Percentiles rank a stretch among this genome's conserved stretches.
phyloP scores from a whole-genome alignment of 64 coral and sea anemone genomes.

The Stylophora pistillata region DNA sequence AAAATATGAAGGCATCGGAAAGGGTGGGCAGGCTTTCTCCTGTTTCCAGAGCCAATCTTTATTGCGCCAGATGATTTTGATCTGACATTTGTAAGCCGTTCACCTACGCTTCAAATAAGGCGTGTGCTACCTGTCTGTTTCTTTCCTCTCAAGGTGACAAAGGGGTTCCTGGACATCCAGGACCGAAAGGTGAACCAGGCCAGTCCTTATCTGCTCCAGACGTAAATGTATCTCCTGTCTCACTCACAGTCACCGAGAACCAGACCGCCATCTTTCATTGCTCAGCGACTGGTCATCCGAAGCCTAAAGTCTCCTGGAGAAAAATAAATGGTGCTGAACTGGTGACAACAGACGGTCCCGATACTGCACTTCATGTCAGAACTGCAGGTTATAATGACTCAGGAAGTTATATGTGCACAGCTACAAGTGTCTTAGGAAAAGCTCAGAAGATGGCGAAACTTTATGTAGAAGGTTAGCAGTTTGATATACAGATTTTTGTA shows the following conservation, averaged over 20 bases:
- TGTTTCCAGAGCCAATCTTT: too few species aligned
- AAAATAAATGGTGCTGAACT: conserved; percentile 21
- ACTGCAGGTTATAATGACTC: conserved; percentile 23
- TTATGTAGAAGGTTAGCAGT: conserved; percentile 10
- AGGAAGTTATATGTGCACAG: conserved; percentile 8
- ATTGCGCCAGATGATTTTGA: too few species aligned
- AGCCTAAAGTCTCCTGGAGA: conserved; percentile 8
- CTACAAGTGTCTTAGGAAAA: too few species aligned
- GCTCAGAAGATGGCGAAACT: background rate
- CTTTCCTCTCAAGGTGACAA: background rate
- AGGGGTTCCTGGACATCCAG: conserved; percentile 6
- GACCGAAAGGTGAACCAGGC: too few species aligned
- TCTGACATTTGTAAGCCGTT: too few species aligned
- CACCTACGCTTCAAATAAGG: too few species aligned
- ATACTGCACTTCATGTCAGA: background rate
- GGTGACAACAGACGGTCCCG: background rate
- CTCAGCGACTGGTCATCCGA: too few species aligned
- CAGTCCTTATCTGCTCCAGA: too few species aligned
- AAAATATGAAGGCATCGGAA: too few species aligned
- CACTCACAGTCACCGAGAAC: conserved; percentile 18
- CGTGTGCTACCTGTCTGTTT: background rate
- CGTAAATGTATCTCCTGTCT: conserved; percentile 18
- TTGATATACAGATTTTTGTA: too few species aligned
- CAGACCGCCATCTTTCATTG: conserved; percentile 26
- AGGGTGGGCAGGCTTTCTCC: too few species aligned